phyloP scores from a whole-genome alignment of 1,140 invertebrate species.

The Ridgeia piscesae region DNA sequence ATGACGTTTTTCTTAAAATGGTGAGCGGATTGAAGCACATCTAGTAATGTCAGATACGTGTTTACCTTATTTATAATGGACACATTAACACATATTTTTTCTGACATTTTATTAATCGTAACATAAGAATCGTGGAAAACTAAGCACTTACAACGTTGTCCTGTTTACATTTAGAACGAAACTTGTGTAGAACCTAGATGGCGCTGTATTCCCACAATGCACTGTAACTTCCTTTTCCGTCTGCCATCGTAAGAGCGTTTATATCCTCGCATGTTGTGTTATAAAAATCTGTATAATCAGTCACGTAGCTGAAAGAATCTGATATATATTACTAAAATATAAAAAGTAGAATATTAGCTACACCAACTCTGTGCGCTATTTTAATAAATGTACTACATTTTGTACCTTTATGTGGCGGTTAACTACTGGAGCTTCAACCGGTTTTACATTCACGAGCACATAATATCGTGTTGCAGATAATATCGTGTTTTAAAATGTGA shows the following conservation, averaged over 20 bases:
- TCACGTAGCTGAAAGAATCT: neutral
- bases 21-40: neutral
- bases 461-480: too few species aligned
- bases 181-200: neutral
- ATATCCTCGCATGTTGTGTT: neutral
- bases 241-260: slow-evolving; percentile 11
- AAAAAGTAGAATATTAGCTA: neutral
- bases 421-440: neutral
- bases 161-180: slow-evolving; percentile 1
- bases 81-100: neutral
- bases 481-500: neutral
- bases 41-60: neutral
- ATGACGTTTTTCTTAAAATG: neutral
- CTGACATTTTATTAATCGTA: neutral
- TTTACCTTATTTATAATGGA: neutral
- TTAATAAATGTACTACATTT: neutral
- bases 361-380: neutral
- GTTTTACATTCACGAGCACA: neutral
- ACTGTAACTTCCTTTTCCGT: slow-evolving; percentile 16
- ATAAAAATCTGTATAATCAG: neutral
- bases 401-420: neutral
- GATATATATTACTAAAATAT: neutral
- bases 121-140: neutral
- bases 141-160: neutral
- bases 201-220: neutral